Conservation (phyloP, 37 sponge, comb jelly and placozoan genomes). For the Cladorhizidae sp. region DNA sequence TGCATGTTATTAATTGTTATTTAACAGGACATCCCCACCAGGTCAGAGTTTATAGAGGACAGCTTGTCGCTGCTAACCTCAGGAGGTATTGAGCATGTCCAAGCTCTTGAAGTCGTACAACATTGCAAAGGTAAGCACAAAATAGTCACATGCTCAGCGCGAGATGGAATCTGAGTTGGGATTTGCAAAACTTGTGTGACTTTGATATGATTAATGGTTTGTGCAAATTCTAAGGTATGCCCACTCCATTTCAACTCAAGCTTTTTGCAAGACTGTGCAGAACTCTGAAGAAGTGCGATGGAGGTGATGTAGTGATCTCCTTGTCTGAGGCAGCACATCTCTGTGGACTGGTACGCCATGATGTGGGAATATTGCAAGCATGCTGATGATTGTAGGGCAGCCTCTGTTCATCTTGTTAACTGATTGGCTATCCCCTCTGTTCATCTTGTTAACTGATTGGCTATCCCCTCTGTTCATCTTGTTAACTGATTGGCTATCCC, state of each 20-base stretch:
- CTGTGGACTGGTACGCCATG: not conserved
- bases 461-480: too few relatives aligned
- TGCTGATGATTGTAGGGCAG: not conserved
- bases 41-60: not conserved
- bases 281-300: not conserved
- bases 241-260: slow-evolving; percentile 6
- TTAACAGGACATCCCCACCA: too few relatives aligned
- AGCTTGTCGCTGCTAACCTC: not conserved
- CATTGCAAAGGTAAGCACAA: not conserved
- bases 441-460: too few relatives aligned
- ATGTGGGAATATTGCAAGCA: not conserved
- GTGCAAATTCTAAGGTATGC: not conserved
- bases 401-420: too few relatives aligned
- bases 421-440: too few relatives aligned
- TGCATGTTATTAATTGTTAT: too few relatives aligned
- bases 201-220: too few relatives aligned
- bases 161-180: not conserved
- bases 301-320: not conserved
- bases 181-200: not conserved
- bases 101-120: not conserved
- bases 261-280: not conserved
- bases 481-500: too few relatives aligned
- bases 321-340: not conserved
- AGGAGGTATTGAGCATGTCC: not conserved
- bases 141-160: not conserved